Percentiles rank a stretch among this genome's conserved stretches.
phyloP scores from a whole-genome alignment of 2,797 vertebrate genomes.

The Acanthurus tractus region DNA sequence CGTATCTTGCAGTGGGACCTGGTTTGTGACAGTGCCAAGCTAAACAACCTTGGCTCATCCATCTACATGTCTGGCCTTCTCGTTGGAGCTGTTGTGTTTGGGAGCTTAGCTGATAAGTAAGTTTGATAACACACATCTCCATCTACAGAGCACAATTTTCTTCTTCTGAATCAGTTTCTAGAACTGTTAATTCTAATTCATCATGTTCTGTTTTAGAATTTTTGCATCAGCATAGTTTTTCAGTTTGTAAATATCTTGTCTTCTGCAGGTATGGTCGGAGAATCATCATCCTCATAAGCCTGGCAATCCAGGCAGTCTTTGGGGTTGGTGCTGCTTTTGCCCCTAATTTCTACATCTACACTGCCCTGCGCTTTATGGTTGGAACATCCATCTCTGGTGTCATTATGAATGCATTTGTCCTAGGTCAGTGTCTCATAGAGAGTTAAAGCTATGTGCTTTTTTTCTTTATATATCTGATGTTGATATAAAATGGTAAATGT shows the following conservation, averaged over 20 bases:
- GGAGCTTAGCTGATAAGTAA: slow-evolving; percentile 81
- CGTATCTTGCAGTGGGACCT: slow-evolving; percentile 76
- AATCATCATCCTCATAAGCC: slow-evolving; percentile 78
- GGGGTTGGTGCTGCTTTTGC: slow-evolving; percentile 85
- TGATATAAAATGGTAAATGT: too few relatives aligned
- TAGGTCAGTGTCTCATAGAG: slow-evolving; percentile 77
- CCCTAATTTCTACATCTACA: slow-evolving; percentile 86
- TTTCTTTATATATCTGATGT: not conserved
- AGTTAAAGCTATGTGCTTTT: not conserved
- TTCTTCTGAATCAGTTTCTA: not conserved
- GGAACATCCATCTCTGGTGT: slow-evolving; percentile 85
- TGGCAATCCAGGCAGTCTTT: slow-evolving; percentile 80
- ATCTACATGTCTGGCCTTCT: slow-evolving; percentile 84
- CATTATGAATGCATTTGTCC: slow-evolving; percentile 82
- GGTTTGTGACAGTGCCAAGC: slow-evolving; percentile 74
- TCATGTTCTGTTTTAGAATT: not conserved
- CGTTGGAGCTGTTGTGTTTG: slow-evolving; percentile 77
- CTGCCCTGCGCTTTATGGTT: slow-evolving; percentile 84
- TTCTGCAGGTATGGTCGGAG: slow-evolving; percentile 86
- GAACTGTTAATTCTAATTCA: not conserved
- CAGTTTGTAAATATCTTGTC: not conserved
- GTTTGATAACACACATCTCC: slow-evolving; percentile 10
- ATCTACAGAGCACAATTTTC: not conserved
- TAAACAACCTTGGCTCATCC: slow-evolving; percentile 78
- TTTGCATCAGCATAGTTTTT: not conserved